These are phyloP conservation scores for Hippopotamyrus pictus DNA, from an alignment of 2,797 vertebrate species.

Conservation along the genomic window DNA sequence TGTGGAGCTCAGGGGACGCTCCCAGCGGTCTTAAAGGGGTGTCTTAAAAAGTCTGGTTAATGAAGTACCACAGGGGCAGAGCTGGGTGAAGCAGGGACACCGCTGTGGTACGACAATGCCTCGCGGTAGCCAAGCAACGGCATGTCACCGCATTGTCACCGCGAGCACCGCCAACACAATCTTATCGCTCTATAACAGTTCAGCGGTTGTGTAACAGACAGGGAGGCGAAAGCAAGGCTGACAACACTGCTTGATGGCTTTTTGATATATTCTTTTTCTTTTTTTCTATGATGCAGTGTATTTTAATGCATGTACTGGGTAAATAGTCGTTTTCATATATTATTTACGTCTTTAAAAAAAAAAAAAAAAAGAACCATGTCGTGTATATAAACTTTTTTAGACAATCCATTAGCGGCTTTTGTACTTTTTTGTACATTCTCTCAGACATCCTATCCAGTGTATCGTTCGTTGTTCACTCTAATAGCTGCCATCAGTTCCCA, in stretches of 20 bases:
- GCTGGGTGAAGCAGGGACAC: not conserved
- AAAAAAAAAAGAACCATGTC: not conserved
- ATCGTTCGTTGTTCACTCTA: not conserved
- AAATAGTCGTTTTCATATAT: slow-evolving; percentile 21
- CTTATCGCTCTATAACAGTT: not conserved
- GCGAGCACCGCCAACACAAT: not conserved
- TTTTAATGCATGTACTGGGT: slow-evolving; percentile 26
- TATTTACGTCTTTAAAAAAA: slow-evolving; percentile 3
- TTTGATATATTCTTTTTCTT: slow-evolving; percentile 13
- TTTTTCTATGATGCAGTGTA: slow-evolving; percentile 23
- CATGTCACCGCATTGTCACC: too few relatives aligned
- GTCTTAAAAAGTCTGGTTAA: not conserved
- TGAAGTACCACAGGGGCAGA: not conserved
- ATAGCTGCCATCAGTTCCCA: slow-evolving; percentile 13
- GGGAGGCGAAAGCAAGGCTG: not conserved
- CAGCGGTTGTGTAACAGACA: slow-evolving; percentile 5
- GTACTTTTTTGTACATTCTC: slow-evolving; percentile 19
- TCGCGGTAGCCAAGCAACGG: not conserved
- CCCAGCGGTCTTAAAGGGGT: not conserved
- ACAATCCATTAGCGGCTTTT: slow-evolving; percentile 19
- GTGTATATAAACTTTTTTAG: slow-evolving; percentile 21
- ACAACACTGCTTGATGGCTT: not conserved
- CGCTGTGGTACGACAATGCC: not conserved
- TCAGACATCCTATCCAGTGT: not conserved
- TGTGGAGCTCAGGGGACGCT: slow-evolving; percentile 12